phyloP scores from a whole-genome alignment of 2,113 vertebrate genomes.

The Pagrus major region DNA sequence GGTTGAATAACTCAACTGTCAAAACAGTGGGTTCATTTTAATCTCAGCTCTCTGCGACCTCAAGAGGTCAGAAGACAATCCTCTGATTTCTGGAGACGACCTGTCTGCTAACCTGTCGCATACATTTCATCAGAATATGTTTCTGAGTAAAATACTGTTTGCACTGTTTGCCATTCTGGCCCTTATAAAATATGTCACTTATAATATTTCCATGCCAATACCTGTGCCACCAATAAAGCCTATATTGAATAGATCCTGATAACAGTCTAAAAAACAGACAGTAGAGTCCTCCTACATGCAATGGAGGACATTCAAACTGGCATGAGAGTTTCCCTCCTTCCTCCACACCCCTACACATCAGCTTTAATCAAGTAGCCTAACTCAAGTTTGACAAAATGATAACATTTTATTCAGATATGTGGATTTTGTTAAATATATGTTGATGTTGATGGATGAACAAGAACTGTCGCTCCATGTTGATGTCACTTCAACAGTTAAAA shows the following conservation, averaged over 20 bases:
- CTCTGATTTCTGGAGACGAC: constrained; percentile 18
- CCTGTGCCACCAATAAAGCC: background rate
- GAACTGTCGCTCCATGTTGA: background rate
- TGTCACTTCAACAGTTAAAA: background rate
- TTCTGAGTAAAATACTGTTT: background rate
- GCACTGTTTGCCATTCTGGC: too few relatives aligned
- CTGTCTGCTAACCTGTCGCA: constrained; percentile 15
- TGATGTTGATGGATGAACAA: background rate
- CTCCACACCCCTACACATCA: background rate
- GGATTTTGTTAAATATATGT: background rate
- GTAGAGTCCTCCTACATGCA: background rate
- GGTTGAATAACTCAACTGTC: background rate
- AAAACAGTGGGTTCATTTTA: constrained; percentile 30
- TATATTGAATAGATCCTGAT: background rate
- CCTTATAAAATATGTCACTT: background rate
- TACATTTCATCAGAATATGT: background rate
- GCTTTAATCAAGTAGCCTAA: background rate
- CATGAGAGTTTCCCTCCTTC: background rate
- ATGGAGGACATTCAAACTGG: background rate
- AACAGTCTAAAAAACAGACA: too few relatives aligned
- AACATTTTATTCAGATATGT: background rate
- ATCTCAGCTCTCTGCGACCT: constrained; percentile 52
- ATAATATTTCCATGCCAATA: background rate
- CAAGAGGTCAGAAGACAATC: background rate
- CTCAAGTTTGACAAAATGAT: background rate